Evolutionary conservation across 2,113 vertebrate genomes (phyloP).

Genomic region (Trogon surrucura): DNA sequence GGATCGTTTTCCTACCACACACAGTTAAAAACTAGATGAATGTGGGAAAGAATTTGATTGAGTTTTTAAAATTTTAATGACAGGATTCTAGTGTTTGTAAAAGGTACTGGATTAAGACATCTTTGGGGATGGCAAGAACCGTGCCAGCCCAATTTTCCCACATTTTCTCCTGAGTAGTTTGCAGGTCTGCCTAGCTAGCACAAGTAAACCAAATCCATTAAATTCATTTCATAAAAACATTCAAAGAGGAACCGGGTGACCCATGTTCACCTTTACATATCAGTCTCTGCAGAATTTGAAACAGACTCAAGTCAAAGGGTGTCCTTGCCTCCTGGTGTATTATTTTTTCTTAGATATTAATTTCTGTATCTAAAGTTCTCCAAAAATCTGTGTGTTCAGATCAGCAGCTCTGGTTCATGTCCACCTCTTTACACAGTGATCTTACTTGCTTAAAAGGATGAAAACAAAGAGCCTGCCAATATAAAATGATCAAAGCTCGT

Average conservation of each 20-base stretch:
- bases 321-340: not conserved
- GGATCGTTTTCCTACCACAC: constrained; percentile 50
- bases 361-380: constrained; percentile 10
- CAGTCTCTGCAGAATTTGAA: not conserved
- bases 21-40: not conserved
- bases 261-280: not conserved
- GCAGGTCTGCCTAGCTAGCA: not conserved
- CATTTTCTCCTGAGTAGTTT: not conserved
- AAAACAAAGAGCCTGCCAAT: constrained; percentile 2
- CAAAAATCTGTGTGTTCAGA: not conserved
- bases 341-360: constrained; percentile 5
- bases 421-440: not conserved
- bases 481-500: constrained; percentile 20
- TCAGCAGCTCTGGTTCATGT: not conserved
- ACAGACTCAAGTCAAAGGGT: not conserved
- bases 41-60: constrained; percentile 14
- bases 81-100: not conserved
- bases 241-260: not conserved
- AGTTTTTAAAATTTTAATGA: not conserved
- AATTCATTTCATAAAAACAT: not conserved
- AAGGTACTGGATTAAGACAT: not conserved
- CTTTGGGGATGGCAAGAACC: not conserved
- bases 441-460: not conserved
- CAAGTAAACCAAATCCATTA: not conserved
- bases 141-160: not conserved